Base-by-base conservation (phyloP, 2,113 vertebrate species). In the Pteropus alecto region DNA sequence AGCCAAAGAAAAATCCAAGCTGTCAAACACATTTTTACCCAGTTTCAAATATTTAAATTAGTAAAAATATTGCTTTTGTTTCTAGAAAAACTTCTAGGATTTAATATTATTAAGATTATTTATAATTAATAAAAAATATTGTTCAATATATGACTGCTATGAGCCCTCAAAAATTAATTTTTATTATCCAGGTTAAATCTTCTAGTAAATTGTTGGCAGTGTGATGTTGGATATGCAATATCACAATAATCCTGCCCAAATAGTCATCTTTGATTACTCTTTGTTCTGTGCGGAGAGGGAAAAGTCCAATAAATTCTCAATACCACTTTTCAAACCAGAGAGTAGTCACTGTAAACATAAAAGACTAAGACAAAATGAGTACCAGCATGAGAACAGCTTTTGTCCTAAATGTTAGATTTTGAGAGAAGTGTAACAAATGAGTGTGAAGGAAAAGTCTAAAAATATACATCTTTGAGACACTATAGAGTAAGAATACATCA, bases 191-290 rank as follows among this genome's bases (percentile, higher is more conserved):
- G 95, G 93, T 96, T 94, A 97, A 97, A 95, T 96, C 98, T 97
- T 89, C 87, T 71, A 93, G 74, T 79, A 96, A 97, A 96, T 95
- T 96, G 95, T 88, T 93, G 96, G 96, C 91, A 38, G 16, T 95
- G 71, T 92, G 90, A 87, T 73, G 90, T 60, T 93, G 79, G 97
- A 92, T 95, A 95, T 96, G 94, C 97, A 95, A 95, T 97, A 84
- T 93, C 87, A 81, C 83, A 97, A 81, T 98, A 97, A 98, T 98
- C 98, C 96, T 98, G 28, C 93, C 97, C 97, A 97, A 98, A 98
- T 87, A 98, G 97, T 98, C 97, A 96, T 95, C 93, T 98, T 97
- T 98, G 97, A 96, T 97, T 89, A 97, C 90, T 90, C 65, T 90
- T 73, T 97, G 97, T 90, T 98, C 95, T 82, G 86, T 76, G 67